Percentiles rank a stretch among this genome's conserved stretches.
Evolutionary conservation across 1,140 invertebrate species (phyloP).

Genomic region (Drosophila athabasca): DNA sequence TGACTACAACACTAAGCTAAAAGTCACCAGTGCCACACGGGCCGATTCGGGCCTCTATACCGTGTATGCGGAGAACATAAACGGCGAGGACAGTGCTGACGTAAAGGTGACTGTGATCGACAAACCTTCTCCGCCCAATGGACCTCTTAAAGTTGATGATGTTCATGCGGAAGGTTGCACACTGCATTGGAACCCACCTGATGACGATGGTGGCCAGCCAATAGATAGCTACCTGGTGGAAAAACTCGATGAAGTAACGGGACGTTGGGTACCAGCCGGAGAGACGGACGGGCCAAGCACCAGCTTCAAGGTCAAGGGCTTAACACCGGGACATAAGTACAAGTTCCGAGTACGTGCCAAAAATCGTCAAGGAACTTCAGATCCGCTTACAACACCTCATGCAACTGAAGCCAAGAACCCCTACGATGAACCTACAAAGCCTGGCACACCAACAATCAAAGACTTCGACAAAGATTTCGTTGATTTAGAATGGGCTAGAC

Average conservation of each 20-base stretch:
- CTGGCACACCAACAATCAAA: conserved; percentile 93
- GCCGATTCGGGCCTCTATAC: conserved; percentile 96
- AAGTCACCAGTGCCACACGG: conserved; percentile 92
- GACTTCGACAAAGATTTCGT: conserved; percentile 97
- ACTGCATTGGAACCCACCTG: conserved; percentile 94
- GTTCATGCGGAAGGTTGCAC: conserved; percentile 90
- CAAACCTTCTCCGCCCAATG: conserved; percentile 94
- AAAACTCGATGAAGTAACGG: conserved; percentile 96
- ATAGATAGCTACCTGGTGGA: conserved; percentile 96
- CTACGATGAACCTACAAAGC: conserved; percentile 93
- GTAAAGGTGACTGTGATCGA: conserved; percentile 97
- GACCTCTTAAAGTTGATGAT: conserved; percentile 92
- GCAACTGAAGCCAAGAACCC: conserved; percentile 99
- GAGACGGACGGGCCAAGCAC: conserved; percentile 93
- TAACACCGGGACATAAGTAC: conserved; percentile 96
- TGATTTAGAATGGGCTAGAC: conserved; percentile 96
- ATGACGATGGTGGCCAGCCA: conserved; percentile 95
- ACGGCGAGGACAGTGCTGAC: conserved; percentile 95
- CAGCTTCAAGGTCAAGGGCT: conserved; percentile 88
- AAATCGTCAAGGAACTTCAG: conserved; percentile 97
- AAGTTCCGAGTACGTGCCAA: conserved; percentile 97
- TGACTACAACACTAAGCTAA: conserved; percentile 96
- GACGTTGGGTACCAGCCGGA: conserved; percentile 95
- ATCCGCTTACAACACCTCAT: conserved; percentile 94
- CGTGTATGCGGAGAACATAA: conserved; percentile 95